Conservation (phyloP, 2,113 vertebrate genomes). For the Daubentonia madagascariensis region DNA sequence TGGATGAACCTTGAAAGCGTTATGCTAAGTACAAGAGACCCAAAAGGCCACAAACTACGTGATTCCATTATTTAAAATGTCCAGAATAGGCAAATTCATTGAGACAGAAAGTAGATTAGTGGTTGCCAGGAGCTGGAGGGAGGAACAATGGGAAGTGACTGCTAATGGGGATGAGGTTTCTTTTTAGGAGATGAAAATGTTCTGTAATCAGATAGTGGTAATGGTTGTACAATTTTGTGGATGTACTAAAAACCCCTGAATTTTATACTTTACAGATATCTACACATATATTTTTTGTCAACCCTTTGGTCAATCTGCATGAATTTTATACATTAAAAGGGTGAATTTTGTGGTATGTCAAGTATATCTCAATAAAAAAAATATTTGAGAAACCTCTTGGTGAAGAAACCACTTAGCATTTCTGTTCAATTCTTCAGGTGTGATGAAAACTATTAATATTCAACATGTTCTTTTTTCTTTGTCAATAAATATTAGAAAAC, state of each 20-base stretch:
- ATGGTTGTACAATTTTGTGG: not conserved
- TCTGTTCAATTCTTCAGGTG: not conserved
- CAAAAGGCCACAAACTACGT: not conserved
- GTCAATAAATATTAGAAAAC: conserved; percentile 19
- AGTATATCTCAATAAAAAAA: not conserved
- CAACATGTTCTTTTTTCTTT: not conserved
- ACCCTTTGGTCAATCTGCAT: not conserved
- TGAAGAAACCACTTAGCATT: not conserved
- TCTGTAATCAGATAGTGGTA: not conserved
- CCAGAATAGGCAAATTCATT: not conserved
- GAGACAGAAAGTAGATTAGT: not conserved
- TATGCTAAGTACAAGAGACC: not conserved
- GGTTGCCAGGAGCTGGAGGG: not conserved
- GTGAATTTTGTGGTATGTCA: not conserved
- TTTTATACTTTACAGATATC: not conserved
- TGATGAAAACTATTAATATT: not conserved
- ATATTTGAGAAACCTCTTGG: not conserved
- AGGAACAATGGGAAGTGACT: not conserved
- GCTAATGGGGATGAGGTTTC: not conserved
- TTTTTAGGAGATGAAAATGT: not conserved
- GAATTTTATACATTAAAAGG: not conserved
- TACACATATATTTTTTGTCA: too few species aligned
- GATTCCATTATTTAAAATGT: not conserved
- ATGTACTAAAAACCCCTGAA: not conserved
- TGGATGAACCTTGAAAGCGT: not conserved